These are phyloP conservation scores for Andrena cerasifolii DNA, from an alignment of 1,140 invertebrate species.

Conservation along the genomic window DNA sequence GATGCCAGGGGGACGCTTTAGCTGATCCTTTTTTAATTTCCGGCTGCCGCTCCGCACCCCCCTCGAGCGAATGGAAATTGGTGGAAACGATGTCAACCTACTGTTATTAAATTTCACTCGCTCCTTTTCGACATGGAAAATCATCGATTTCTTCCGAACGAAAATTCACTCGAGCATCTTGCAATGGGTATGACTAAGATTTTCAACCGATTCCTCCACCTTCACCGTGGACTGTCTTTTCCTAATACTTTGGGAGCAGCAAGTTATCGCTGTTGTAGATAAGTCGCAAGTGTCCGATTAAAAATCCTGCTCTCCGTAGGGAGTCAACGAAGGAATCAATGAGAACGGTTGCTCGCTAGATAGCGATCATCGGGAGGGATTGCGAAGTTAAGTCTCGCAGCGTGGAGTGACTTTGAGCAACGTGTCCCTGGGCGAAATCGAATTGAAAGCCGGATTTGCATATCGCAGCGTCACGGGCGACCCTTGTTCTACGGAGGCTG, in stretches of 20 bases:
- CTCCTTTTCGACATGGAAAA: too few species aligned
- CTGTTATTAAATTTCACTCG: neutral
- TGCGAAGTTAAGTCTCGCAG: neutral
- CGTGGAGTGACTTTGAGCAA: slow-evolving; percentile 20
- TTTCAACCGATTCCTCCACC: too few species aligned
- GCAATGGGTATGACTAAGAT: too few species aligned
- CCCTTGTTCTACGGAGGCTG: slow-evolving; percentile 43
- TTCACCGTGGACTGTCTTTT: too few species aligned
- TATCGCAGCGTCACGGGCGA: slow-evolving; percentile 58
- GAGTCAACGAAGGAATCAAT: neutral
- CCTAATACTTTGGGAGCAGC: too few species aligned
- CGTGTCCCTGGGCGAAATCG: slow-evolving; percentile 18
- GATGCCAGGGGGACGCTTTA: slow-evolving; percentile 29
- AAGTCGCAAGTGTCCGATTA: too few species aligned
- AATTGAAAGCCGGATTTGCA: slow-evolving; percentile 64
- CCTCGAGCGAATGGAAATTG: too few species aligned
- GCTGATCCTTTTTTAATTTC: slow-evolving; percentile 60
- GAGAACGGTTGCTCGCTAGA: neutral
- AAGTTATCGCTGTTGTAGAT: too few species aligned
- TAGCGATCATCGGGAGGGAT: slow-evolving; percentile 7
- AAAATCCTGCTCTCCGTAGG: neutral
- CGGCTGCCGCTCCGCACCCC: neutral
- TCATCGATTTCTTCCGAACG: too few species aligned
- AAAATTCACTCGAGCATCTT: too few species aligned
- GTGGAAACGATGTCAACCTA: too few species aligned